Evolutionary conservation across 1,140 invertebrate genomes (phyloP).

Genomic region (Conopomorpha cramerella): DNA sequence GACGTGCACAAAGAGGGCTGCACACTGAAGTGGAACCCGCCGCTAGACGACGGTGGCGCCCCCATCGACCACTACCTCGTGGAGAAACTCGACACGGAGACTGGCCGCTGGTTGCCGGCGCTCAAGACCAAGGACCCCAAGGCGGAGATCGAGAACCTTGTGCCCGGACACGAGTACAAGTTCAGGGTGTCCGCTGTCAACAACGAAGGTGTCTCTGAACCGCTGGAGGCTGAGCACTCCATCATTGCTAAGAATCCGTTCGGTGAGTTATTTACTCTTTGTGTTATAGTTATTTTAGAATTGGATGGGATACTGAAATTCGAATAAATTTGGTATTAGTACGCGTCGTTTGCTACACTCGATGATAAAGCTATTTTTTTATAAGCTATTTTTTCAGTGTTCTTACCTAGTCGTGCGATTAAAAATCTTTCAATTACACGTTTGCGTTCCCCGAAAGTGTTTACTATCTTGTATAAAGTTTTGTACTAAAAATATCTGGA

Average conservation of each 20-base stretch:
- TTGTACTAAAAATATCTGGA: too few species aligned
- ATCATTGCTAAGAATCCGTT: slow-evolving; percentile 98
- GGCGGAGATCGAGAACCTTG: slow-evolving; percentile 81
- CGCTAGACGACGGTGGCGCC: slow-evolving; percentile 87
- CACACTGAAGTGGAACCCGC: slow-evolving; percentile 92
- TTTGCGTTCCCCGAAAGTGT: too few species aligned
- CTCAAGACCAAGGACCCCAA: slow-evolving; percentile 79
- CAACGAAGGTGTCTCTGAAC: slow-evolving; percentile 92
- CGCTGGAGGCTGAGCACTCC: slow-evolving; percentile 83
- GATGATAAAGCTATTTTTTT: background rate
- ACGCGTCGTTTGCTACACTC: background rate
- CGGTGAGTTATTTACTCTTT: slow-evolving; percentile 62
- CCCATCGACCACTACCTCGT: slow-evolving; percentile 91
- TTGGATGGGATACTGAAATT: background rate
- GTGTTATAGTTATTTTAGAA: background rate
- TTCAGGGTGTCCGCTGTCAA: slow-evolving; percentile 96
- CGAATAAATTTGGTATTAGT: too few species aligned
- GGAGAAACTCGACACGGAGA: slow-evolving; percentile 87
- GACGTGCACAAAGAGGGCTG: slow-evolving; percentile 94
- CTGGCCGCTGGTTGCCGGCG: slow-evolving; percentile 81
- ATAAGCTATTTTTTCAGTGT: background rate
- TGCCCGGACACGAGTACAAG: slow-evolving; percentile 94
- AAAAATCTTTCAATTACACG: too few species aligned
- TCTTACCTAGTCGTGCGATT: background rate
- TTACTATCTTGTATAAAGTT: too few species aligned